Evolutionary conservation across 2,888 invertebrate genomes (phyloP), one percentile per base, ranked within the genome.

Genomic region (Conchocele bisecta): DNA sequence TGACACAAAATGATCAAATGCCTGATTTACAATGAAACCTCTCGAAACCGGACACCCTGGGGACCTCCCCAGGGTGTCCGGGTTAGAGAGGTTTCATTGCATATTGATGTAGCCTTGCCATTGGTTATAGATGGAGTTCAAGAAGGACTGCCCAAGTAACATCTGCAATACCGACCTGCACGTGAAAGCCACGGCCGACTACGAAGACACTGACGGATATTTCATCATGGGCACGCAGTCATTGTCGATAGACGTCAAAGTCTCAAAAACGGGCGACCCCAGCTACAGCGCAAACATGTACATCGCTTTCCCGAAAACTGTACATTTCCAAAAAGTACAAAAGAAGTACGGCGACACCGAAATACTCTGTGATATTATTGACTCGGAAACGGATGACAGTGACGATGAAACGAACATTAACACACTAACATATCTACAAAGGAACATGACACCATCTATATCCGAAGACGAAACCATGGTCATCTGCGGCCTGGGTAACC

Each of bases 261-360:
- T 86, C n/a, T 63, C 67, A 11, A 86, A 86, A 58, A 59, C 46
- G n/a, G 83, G 82, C 3, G 82, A 86, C 24, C 77, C 79, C 5
- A 82, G 84, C 24, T 83, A 82, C 48, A 70, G 80, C 2, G 82
- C 86, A 3, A 73, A 79, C 37, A 54, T 84, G 17, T 78, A 73
- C 13, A 54, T 86, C 13, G 58, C 54, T 17, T 78, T 80, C 54
- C 83, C 83, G 0, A 72, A 77, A 20, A 41, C 46, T 15, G 41
- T 81, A 4, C 59, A 71, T 9, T 82, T 72, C 48, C 73, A 75
- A 11, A 57, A 68, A 51, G 67, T 66, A 0, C 35, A 58, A n/a
- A 70, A 77, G 26, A 35, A 73, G 1, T 51, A 46, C 5, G 82
- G 82, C 2, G 66, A 75, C 5, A 58, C 76, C 4, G 80, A 72